phyloP scores from a whole-genome alignment of 1,140 invertebrate genomes.

The Hormaphis cornu region DNA sequence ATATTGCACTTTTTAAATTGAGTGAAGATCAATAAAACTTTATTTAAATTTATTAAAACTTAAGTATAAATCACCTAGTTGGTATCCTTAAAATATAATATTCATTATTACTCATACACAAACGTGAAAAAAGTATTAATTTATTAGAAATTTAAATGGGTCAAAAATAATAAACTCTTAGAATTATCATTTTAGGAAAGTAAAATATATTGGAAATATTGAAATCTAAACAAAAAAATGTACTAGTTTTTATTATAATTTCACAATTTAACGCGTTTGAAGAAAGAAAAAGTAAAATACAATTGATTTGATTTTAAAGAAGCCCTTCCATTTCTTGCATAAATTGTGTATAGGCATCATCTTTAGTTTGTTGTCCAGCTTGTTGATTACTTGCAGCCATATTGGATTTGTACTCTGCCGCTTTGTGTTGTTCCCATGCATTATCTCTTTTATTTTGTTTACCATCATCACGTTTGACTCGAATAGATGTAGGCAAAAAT shows the following conservation, averaged over 20 bases:
- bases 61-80: too few relatives aligned
- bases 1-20: too few relatives aligned
- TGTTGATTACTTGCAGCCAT: conserved; percentile 41
- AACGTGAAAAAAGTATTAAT: too few relatives aligned
- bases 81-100: too few relatives aligned
- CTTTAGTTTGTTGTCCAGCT: conserved; percentile 64
- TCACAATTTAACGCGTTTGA: neutral
- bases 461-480: conserved; percentile 76
- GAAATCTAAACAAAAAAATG: neutral
- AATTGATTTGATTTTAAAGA: conserved; percentile 49
- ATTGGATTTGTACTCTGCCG: conserved; percentile 39
- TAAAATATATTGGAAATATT: neutral
- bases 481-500: conserved; percentile 84
- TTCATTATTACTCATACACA: too few relatives aligned
- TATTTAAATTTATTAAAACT: too few relatives aligned
- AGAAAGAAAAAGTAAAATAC: neutral
- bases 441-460: conserved; percentile 39
- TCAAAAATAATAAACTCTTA: too few relatives aligned
- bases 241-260: neutral
- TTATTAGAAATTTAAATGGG: too few relatives aligned
- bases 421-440: conserved; percentile 35
- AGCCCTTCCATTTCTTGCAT: conserved; percentile 97
- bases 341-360: conserved; percentile 95
- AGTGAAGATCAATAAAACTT: too few relatives aligned
- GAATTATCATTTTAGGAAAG: neutral